Base-by-base conservation (phyloP, 1,140 invertebrate species). In the Neodiprion fabricii region DNA sequence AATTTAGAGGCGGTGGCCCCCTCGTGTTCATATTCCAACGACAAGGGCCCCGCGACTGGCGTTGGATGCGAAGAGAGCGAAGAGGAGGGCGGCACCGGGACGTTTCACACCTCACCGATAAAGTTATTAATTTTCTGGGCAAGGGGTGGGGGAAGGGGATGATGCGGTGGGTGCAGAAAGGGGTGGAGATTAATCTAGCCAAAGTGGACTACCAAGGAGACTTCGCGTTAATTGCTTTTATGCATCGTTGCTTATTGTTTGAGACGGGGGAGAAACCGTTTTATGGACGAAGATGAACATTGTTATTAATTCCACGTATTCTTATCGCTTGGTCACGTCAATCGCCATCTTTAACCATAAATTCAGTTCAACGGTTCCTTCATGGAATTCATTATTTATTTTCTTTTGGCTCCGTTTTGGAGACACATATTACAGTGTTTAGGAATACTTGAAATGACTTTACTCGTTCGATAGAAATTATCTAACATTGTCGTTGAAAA, bases 1-100 rank as follows among this genome's bases (percentile, higher is more conserved):
- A 82, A 80, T 86, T 84, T 80, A 79, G 76, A 61, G 53, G 53
- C 53, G n/a, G 53, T 67, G 11, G 11, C 67, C 67, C 67, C 67
- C 53, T 61, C 53, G 53, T 61, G 53, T 61, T 14, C 53, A 40
- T 17, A 61, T 61, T 61, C 53, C 0, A 61, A 69, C 21, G 67
- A 47, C 67, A 69, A 47, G 14, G 28, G 67, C 21, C 17, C 12
- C 61, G 7, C 12, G 61, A 11, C 67, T 69, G 11, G 67, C 40
- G 14, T 21, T 69, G 67, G 67, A 47, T 11, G 11, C 40, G 80
- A 73, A 61, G 49, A 40, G 71, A 47, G n/a, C 47, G 66, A 73
- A 71, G 49, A 48, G 48, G 71, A 70, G 53, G 53, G n/a, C n/a
- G 53, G 53, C 28, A 40, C 28, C 11, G 53, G 53, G 4, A 17